These are phyloP conservation scores for Scomber japonicus DNA, from an alignment of 2,113 vertebrate species.

Conservation along the genomic window DNA sequence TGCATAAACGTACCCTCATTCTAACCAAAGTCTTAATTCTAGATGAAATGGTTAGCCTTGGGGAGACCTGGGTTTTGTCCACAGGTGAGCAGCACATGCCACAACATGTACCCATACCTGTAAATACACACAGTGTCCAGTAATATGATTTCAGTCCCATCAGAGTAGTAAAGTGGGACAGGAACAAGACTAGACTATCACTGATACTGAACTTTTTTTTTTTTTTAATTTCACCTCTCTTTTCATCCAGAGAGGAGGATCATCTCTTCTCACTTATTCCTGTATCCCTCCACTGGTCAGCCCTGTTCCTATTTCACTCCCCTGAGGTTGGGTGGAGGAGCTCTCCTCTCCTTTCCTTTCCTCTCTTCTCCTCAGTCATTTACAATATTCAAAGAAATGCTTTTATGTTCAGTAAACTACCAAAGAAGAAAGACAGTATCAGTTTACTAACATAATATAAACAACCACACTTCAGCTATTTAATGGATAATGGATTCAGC, in stretches of 20 bases:
- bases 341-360: neutral
- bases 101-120: neutral
- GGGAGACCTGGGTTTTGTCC: neutral
- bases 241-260: neutral
- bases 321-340: constrained; percentile 60
- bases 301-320: constrained; percentile 34
- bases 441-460: too few relatives aligned
- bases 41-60: neutral
- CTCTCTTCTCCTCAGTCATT: too few relatives aligned
- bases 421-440: too few relatives aligned
- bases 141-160: constrained; percentile 29
- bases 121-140: neutral
- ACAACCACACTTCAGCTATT: too few relatives aligned
- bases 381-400: too few relatives aligned
- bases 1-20: neutral
- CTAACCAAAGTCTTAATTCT: too few relatives aligned
- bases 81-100: neutral
- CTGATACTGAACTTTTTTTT: constrained; percentile 24
- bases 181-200: constrained; percentile 37
- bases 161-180: constrained; percentile 29
- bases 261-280: constrained; percentile 17
- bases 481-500: too few relatives aligned
- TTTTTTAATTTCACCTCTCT: constrained; percentile 1
- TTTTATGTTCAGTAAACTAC: too few relatives aligned
- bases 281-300: constrained; percentile 38